phyloP scores from a whole-genome alignment of 2,888 invertebrate species.

The Acleris holmiana region DNA sequence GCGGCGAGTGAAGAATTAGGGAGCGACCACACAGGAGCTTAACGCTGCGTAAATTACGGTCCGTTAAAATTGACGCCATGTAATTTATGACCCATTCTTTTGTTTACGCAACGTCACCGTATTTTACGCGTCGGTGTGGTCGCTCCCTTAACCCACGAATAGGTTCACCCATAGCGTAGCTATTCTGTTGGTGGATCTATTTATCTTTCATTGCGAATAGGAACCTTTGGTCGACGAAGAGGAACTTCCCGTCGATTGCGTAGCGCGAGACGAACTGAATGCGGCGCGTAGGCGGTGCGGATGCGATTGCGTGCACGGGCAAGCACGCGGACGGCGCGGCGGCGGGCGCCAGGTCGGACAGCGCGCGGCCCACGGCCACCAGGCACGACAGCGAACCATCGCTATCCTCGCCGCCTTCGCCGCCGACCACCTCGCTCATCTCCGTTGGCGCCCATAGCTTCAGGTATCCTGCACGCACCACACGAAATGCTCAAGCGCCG shows the following conservation, averaged over 20 bases:
- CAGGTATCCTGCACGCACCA: slow-evolving; percentile 86
- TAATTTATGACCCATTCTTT: too few relatives aligned
- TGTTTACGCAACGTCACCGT: too few relatives aligned
- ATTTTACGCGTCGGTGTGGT: too few relatives aligned
- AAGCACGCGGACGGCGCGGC: too few relatives aligned
- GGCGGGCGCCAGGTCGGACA: slow-evolving; percentile 83
- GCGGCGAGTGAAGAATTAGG: too few relatives aligned
- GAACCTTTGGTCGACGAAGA: slow-evolving; percentile 96
- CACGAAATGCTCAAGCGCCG: not conserved
- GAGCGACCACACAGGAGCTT: too few relatives aligned
- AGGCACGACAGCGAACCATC: slow-evolving; percentile 90
- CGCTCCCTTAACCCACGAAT: not conserved
- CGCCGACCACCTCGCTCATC: slow-evolving; percentile 85
- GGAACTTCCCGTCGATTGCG: slow-evolving; percentile 95
- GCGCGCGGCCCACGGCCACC: slow-evolving; percentile 93
- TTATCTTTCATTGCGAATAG: slow-evolving; percentile 21
- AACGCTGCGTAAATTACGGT: too few relatives aligned
- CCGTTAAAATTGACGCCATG: too few relatives aligned
- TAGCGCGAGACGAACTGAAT: slow-evolving; percentile 93
- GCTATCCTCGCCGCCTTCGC: slow-evolving; percentile 83
- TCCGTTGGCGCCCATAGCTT: slow-evolving; percentile 96
- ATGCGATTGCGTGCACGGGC: slow-evolving; percentile 3
- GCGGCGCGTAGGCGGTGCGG: slow-evolving; percentile 81
- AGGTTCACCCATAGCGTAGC: not conserved
- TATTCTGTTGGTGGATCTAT: not conserved